These are phyloP conservation scores for Papilio polyxenes DNA, from an alignment of 1,140 invertebrate species.

Conservation along the genomic window DNA sequence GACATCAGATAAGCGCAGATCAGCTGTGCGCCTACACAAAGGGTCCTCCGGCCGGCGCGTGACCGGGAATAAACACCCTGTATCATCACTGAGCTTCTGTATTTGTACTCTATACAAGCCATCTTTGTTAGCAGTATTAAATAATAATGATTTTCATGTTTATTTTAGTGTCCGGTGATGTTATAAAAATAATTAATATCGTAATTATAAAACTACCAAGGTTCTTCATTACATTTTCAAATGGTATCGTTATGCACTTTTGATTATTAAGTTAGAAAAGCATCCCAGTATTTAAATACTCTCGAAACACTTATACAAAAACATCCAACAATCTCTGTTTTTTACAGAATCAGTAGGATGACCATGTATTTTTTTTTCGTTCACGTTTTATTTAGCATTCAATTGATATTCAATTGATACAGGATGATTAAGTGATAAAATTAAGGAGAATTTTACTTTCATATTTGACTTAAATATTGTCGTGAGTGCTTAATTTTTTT, in stretches of 20 bases:
- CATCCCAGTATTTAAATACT: too few species aligned
- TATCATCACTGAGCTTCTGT: neutral
- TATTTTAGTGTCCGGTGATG: neutral
- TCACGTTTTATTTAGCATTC: too few species aligned
- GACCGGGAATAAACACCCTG: constrained; percentile 59
- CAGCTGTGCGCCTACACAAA: constrained; percentile 56
- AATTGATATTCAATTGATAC: too few species aligned
- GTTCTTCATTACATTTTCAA: neutral
- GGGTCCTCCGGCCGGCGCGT: constrained; percentile 55
- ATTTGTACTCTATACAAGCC: neutral
- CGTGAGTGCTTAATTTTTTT: neutral
- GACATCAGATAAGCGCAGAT: constrained; percentile 69
- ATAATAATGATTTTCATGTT: neutral
- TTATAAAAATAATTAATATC: neutral
- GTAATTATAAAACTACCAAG: too few species aligned
- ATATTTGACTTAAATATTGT: neutral
- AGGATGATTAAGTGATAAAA: too few species aligned
- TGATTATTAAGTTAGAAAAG: too few species aligned
- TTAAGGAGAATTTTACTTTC: too few species aligned
- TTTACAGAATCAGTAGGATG: too few species aligned
- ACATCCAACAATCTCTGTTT: too few species aligned
- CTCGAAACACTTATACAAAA: too few species aligned
- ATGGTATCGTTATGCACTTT: neutral
- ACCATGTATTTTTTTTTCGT: too few species aligned
- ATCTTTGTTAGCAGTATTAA: neutral